Evolutionary conservation across 2,797 vertebrate genomes (phyloP), one percentile per base, ranked within the genome.

Genomic region (Micrastur ruficollis): DNA sequence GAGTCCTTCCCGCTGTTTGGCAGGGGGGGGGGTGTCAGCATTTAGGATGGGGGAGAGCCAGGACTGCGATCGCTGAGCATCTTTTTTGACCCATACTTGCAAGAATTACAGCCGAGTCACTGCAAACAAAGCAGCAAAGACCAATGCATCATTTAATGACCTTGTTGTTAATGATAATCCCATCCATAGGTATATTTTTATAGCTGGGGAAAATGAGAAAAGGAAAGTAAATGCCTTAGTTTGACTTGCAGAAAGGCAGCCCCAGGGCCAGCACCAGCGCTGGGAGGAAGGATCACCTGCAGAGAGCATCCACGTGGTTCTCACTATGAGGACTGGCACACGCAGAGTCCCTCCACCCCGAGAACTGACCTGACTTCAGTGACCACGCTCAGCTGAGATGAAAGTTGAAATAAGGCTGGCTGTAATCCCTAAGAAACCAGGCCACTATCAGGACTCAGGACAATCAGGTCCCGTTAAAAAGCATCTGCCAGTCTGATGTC

Each of bases 361-460:
- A 65, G 82, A 74, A 71, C 65, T 87, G 65, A 83, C 86, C 87
- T 88, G 92, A 50, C 86, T 70, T 76, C 0, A 0, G 42, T 61
- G 68, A 72, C 62, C 76, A 44, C 0, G 0, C 68, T 88, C 46
- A 68, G 81, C 84, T 50, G 86, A 87, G 79, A 75, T 40, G 32
- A 73, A 94, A 95, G 93, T 84, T 96, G 92, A 96, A 93, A 36
- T 76, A 75, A 93, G 94, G 95, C 58, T 10, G 23, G 32, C 79
- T 61, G 59, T 95, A 96, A 96, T 95, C 94, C 85, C 58, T 46
- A 47, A 62, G 75, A 89, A 95, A 95, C 66, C 63, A 95, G 94
- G 96, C 66, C 80, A 73, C 70, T 93, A 67, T 88, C 58, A 73
- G 90, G 92, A 90, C 88, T 90, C 82, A 72, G 89, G 86, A 96